A percentile compares a stretch with the other conserved stretches of the same genome.
Evolutionary conservation across 2,797 vertebrate genomes (phyloP).

Genomic region (Bucorvus abyssinicus): DNA sequence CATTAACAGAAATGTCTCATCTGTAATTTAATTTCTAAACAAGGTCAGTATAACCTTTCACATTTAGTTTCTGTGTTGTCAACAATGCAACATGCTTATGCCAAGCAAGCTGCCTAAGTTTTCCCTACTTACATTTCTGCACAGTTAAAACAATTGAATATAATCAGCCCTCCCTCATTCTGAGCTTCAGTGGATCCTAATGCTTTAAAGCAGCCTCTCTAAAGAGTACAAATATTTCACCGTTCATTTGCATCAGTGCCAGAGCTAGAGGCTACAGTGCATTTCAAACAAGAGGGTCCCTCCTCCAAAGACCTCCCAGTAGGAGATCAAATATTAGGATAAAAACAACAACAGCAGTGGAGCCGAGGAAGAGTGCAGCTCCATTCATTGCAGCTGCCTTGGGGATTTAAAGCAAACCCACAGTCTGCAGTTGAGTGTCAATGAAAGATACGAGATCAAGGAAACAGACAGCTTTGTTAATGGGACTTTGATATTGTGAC

Average conservation of each 20-base stretch:
- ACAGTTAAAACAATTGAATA: not conserved
- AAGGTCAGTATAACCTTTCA: slow-evolving; percentile 28
- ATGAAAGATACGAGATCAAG: not conserved
- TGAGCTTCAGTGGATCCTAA: not conserved
- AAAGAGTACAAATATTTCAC: not conserved
- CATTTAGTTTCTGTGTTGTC: not conserved
- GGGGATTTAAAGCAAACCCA: not conserved
- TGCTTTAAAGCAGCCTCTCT: not conserved
- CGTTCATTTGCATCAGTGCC: not conserved
- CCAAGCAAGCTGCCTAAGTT: not conserved
- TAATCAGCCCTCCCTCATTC: not conserved
- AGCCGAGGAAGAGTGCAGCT: not conserved
- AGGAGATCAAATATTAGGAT: not conserved
- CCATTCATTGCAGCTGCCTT: not conserved
- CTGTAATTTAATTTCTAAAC: slow-evolving; percentile 18
- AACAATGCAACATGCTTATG: not conserved
- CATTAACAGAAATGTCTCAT: not conserved
- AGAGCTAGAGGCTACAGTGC: not conserved
- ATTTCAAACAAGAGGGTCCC: not conserved
- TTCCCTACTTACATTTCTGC: not conserved
- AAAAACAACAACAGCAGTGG: not conserved
- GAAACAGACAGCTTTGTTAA: not conserved
- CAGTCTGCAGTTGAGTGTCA: not conserved
- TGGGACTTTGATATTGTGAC: not conserved
- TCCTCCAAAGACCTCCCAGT: not conserved